Evolutionary conservation across 2,888 invertebrate genomes (phyloP).

Genomic region (Prosapia bicincta): DNA sequence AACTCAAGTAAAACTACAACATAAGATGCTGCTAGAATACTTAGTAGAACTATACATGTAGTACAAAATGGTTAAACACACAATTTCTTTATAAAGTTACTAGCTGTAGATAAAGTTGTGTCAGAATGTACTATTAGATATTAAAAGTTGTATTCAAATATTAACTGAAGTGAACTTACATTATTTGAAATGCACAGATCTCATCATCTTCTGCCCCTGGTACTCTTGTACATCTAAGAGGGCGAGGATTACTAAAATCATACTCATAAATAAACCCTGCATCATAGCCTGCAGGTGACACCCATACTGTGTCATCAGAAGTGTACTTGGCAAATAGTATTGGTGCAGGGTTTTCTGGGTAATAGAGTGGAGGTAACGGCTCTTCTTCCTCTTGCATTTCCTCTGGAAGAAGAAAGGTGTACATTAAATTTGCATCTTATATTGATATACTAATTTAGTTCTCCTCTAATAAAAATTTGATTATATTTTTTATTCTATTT

Average conservation of each 20-base stretch:
- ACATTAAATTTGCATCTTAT: too few relatives aligned
- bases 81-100: too few relatives aligned
- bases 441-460: too few relatives aligned
- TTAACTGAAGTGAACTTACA: constrained; percentile 26
- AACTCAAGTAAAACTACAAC: too few relatives aligned
- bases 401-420: constrained; percentile 45
- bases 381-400: constrained; percentile 57
- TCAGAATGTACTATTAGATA: too few relatives aligned
- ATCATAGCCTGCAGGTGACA: constrained; percentile 62
- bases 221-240: constrained; percentile 50
- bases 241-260: constrained; percentile 48
- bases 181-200: constrained; percentile 45
- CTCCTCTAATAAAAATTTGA: too few relatives aligned
- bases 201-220: constrained; percentile 55
- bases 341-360: constrained; percentile 56
- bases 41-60: too few relatives aligned
- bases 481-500: too few relatives aligned
- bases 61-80: too few relatives aligned
- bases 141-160: background rate
- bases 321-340: constrained; percentile 58
- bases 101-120: too few relatives aligned
- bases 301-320: constrained; percentile 52
- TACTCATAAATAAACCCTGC: constrained; percentile 66
- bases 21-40: too few relatives aligned
- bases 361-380: constrained; percentile 48